Percentiles rank a stretch among this genome's conserved stretches.
phyloP scores from a whole-genome alignment of 2,888 invertebrate genomes.

The Phlogophora meticulosa region DNA sequence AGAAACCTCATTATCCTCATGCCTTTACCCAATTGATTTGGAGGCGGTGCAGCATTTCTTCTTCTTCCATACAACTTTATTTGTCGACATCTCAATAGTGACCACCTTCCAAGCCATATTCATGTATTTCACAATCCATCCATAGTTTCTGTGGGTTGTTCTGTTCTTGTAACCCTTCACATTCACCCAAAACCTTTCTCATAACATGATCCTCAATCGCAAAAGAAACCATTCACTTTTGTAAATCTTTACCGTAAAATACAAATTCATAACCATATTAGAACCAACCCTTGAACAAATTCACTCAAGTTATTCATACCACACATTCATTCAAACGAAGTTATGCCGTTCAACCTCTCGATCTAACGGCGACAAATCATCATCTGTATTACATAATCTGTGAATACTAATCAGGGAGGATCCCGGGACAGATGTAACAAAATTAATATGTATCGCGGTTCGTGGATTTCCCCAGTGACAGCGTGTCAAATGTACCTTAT shows the following conservation, averaged over 20 bases:
- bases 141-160: too few species aligned
- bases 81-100: too few species aligned
- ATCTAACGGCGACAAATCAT: constrained; percentile 45
- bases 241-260: background rate
- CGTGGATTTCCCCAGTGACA: constrained; percentile 70
- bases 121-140: too few species aligned
- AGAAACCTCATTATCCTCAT: too few species aligned
- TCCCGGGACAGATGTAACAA: constrained; percentile 64
- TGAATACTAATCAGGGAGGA: constrained; percentile 66
- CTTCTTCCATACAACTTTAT: too few species aligned
- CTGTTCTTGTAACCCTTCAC: too few species aligned
- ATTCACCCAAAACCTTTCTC: too few species aligned
- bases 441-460: constrained; percentile 71
- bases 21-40: too few species aligned
- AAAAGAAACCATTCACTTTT: background rate
- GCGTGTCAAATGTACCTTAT: constrained; percentile 70
- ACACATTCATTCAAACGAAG: constrained; percentile 29
- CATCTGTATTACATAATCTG: constrained; percentile 63
- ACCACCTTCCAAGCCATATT: too few species aligned
- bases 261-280: background rate
- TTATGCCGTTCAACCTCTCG: constrained; percentile 37
- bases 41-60: too few species aligned
- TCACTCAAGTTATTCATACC: constrained; percentile 30
- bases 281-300: constrained; percentile 8
- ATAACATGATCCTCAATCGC: too few species aligned